These are phyloP conservation scores for Microtus ochrogaster DNA, from an alignment of 2,113 vertebrate species.

Conservation along the genomic window DNA sequence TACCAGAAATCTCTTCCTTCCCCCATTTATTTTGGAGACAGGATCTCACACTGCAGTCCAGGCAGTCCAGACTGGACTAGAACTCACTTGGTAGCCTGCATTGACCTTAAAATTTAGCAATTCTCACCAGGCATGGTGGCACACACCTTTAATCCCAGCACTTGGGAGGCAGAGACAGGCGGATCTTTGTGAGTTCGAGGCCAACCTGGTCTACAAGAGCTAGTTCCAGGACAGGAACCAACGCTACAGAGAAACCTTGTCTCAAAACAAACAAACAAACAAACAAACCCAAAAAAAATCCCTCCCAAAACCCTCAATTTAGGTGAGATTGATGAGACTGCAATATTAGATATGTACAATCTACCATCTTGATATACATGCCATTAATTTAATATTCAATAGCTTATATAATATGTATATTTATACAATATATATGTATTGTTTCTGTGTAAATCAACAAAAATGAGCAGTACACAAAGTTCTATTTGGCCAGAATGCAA, in stretches of 20 bases:
- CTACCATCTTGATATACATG: background rate
- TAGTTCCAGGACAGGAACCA: too few relatives aligned
- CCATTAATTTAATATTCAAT: background rate
- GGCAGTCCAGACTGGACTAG: background rate
- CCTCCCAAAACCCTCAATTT: background rate
- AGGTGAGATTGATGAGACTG: background rate
- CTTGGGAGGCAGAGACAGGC: too few relatives aligned
- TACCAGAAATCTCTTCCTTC: background rate
- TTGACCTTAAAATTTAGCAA: background rate
- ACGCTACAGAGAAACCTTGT: too few relatives aligned
- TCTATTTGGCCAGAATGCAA: background rate
- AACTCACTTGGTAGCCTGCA: background rate
- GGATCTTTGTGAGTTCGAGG: too few relatives aligned
- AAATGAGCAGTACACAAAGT: background rate
- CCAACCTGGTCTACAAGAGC: too few relatives aligned
- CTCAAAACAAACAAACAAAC: too few relatives aligned
- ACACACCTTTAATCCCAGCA: too few relatives aligned
- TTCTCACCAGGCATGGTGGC: too few relatives aligned
- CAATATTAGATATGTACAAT: background rate
- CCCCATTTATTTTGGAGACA: background rate
- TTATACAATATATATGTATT: background rate
- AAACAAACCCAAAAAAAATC: too few relatives aligned
- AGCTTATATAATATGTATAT: background rate
- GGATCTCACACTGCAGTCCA: background rate
- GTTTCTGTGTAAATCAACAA: background rate